These are phyloP conservation scores for Campoplex nolae DNA, from an alignment of 2,888 invertebrate genomes.

Conservation along the genomic window DNA sequence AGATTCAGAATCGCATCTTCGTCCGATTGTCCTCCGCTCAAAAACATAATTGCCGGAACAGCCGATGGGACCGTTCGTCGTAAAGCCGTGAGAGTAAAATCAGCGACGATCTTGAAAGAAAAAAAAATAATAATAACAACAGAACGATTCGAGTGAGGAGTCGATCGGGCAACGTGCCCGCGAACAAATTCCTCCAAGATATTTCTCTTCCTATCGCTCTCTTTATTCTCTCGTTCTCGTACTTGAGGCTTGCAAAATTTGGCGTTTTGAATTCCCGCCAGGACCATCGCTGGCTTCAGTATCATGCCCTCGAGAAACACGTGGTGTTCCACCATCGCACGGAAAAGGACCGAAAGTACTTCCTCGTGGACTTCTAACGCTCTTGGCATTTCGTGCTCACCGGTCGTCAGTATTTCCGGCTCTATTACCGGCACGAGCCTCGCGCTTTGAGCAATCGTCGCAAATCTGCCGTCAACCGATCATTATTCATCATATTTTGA, in stretches of 20 bases:
- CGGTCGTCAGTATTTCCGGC: slow-evolving; percentile 87
- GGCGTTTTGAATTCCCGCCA: slow-evolving; percentile 87
- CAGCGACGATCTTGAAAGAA: slow-evolving; percentile 89
- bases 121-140: neutral
- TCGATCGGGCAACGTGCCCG: neutral
- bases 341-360: slow-evolving; percentile 75
- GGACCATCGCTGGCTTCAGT: slow-evolving; percentile 99
- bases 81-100: slow-evolving; percentile 95
- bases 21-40: slow-evolving; percentile 98
- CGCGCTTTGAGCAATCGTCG: slow-evolving; percentile 87
- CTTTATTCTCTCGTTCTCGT: neutral
- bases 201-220: neutral
- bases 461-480: slow-evolving; percentile 83
- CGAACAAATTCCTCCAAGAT: neutral
- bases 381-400: slow-evolving; percentile 87
- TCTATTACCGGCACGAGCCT: slow-evolving; percentile 90
- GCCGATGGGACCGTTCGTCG: slow-evolving; percentile 97
- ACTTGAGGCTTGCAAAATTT: slow-evolving; percentile 72
- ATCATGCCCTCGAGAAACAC: slow-evolving; percentile 98
- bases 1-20: slow-evolving; percentile 97
- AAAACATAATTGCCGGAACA: slow-evolving; percentile 97
- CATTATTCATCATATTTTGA: neutral
- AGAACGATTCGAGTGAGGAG: neutral
- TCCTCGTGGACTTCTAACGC: slow-evolving; percentile 85
- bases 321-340: slow-evolving; percentile 96